phyloP scores from a whole-genome alignment of 2,888 invertebrate species.

The Tiliacea citrago region DNA sequence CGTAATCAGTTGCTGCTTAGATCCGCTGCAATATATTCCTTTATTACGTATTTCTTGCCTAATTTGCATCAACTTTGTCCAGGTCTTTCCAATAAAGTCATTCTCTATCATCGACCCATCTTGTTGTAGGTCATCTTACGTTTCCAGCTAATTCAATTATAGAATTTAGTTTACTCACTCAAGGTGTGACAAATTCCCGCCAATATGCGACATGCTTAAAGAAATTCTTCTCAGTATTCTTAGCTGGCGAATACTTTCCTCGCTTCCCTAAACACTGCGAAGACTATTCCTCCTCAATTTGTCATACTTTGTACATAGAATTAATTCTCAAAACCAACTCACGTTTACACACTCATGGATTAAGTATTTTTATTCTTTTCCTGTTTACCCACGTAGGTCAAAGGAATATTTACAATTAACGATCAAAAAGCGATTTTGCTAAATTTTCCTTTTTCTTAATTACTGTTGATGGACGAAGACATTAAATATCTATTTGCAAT shows the following conservation, averaged over 20 bases:
- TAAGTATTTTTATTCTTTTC: conserved; percentile 41
- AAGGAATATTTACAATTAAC: conserved; percentile 78
- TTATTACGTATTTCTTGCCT: background rate
- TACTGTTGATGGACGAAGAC: conserved; percentile 75
- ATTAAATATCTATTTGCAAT: conserved; percentile 86
- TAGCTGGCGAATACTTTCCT: conserved; percentile 20
- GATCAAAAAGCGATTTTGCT: conserved; percentile 74
- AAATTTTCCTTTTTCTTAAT: conserved; percentile 86
- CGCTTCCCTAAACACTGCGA: background rate
- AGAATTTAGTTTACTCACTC: background rate
- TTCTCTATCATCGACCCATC: background rate
- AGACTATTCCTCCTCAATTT: background rate
- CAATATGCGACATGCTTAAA: background rate
- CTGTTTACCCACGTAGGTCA: conserved; percentile 57
- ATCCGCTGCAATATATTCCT: background rate
- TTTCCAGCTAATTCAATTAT: background rate
- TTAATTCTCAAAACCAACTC: conserved; percentile 12
- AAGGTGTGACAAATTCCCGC: background rate
- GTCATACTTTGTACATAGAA: conserved; percentile 1
- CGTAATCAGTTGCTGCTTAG: no score
- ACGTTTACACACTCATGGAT: conserved; percentile 4
- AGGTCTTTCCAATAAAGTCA: background rate
- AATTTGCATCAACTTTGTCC: background rate
- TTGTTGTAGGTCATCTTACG: background rate
- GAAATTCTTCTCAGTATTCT: conserved; percentile 20